Evolutionary conservation across 2,113 vertebrate genomes (phyloP).

Genomic region (Fregata magnificens): DNA sequence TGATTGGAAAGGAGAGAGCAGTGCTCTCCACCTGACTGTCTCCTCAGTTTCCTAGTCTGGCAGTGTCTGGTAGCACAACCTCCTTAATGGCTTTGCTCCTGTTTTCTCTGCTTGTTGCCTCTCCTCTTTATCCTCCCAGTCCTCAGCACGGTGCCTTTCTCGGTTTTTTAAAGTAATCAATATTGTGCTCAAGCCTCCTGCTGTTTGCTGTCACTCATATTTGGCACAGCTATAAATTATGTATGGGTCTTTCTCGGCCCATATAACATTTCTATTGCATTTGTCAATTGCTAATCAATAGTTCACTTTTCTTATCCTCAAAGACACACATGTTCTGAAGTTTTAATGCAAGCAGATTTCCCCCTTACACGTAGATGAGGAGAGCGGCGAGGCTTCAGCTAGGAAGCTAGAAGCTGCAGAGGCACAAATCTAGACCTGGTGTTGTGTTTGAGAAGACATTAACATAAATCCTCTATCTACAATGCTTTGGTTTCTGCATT

Average conservation of each 20-base stretch:
- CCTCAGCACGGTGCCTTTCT: conserved; percentile 76
- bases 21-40: conserved; percentile 71
- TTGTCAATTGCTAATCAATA: conserved; percentile 92
- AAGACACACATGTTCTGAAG: conserved; percentile 67
- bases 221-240: conserved; percentile 92
- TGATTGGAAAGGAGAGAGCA: conserved; percentile 78
- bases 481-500: conserved; percentile 34
- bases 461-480: not conserved
- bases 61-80: conserved; percentile 85
- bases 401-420: conserved; percentile 53
- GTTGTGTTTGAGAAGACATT: conserved; percentile 43
- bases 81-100: conserved; percentile 93
- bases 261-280: conserved; percentile 92
- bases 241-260: conserved; percentile 87
- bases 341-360: conserved; percentile 41
- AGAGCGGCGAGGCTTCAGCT: not conserved
- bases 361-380: conserved; percentile 17
- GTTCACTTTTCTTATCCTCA: conserved; percentile 84
- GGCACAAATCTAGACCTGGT: conserved; percentile 33
- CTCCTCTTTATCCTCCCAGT: conserved; percentile 70
- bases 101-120: conserved; percentile 74
- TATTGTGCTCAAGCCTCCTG: conserved; percentile 80
- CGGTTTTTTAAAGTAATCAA: conserved; percentile 89
- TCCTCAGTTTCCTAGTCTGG: conserved; percentile 66
- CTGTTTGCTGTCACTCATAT: conserved; percentile 90